Evolutionary conservation across 2,888 invertebrate genomes (phyloP).

Genomic region (Agrochola lychnidis): DNA sequence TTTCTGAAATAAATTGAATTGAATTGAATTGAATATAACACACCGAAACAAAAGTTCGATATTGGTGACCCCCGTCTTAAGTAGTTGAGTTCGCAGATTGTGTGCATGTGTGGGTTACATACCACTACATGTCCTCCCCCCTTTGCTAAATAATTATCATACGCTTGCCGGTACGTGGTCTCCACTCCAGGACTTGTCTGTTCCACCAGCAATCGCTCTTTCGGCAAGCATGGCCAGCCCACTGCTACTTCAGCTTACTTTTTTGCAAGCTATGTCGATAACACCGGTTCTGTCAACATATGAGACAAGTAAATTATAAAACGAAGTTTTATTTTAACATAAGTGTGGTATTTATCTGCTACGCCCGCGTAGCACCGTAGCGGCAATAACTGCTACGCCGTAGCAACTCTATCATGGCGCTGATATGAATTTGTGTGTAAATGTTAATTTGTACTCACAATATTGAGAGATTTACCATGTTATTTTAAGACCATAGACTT

Average conservation of each 20-base stretch:
- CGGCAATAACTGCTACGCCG: neutral
- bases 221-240: neutral
- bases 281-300: neutral
- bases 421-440: neutral
- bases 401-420: neutral
- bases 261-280: neutral
- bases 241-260: neutral
- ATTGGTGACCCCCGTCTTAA: too few relatives aligned
- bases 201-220: too few relatives aligned
- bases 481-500: too few relatives aligned
- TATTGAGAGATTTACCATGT: too few relatives aligned
- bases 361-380: constrained; percentile 21
- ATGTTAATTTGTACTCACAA: too few relatives aligned
- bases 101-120: too few relatives aligned
- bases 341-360: neutral
- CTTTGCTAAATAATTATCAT: too few relatives aligned
- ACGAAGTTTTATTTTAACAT: neutral
- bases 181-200: neutral
- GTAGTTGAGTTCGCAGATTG: too few relatives aligned
- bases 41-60: too few relatives aligned
- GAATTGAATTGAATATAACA: too few relatives aligned
- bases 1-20: too few relatives aligned
- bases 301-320: neutral
- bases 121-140: too few relatives aligned
- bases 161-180: neutral